Evolutionary conservation across 2,113 vertebrate species (phyloP), one percentile per base, ranked within the genome.

Genomic region (Pogona vitticeps): DNA sequence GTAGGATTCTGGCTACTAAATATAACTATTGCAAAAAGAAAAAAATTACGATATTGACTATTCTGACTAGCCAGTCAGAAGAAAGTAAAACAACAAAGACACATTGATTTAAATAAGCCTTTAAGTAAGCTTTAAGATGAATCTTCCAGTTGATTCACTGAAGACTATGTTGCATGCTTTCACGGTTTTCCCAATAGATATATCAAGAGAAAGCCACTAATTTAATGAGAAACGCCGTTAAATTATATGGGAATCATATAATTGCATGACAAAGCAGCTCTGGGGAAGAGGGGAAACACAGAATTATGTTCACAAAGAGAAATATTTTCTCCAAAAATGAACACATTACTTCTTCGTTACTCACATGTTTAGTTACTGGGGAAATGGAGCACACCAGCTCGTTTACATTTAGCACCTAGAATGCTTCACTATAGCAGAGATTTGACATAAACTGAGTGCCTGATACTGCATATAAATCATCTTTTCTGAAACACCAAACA

Each of bases 181-280:
- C n/a, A 40, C 20, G 36, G n/a, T 36, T 70, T n/a, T n/a, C n/a
- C n/a, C 33, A 73, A 40, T 23, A 82, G 65, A 91, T 78, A 91
- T 81, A 90, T 89, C 0, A 0, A 75, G 81, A 88, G 61, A 87
- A 87, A 88, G 52, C 79, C 13, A 85, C 84, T 86, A 56, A 88
- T 84, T 92, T 87, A 91, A 93, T 89, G 88, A 91, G 86, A 86
- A 85, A 68, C 76, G 88, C 76, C n/a, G n/a, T n/a, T n/a, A n/a
- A n/a, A n/a, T 82, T 88, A 0, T 73, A 71, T 89, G 89, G 84
- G 76, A 89, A 80, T 84, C 0, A 0, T 83, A 40, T 33, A 86
- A 56, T 93, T 93, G 82, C 10, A 40, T 88, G 90, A 93, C 72
- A 88, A 90, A 88, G 36, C 59, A 92, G 79, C 72, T 91, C n/a